These are phyloP conservation scores for Triplophysa yarkandensis DNA, from an alignment of 2,797 vertebrate genomes.

Conservation along the genomic window DNA sequence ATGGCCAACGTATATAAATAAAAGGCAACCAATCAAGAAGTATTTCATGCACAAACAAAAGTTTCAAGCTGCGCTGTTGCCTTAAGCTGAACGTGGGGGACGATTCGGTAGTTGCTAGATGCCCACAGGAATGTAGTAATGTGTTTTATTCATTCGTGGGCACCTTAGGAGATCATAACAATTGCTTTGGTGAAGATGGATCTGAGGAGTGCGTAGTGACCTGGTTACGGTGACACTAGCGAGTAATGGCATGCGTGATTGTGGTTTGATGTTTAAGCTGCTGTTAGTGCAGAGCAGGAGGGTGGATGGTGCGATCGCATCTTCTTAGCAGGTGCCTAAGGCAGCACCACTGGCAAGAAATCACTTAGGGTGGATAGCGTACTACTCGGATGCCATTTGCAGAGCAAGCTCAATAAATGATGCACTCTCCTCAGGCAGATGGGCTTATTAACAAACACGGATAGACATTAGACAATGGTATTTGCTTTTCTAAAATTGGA, in stretches of 20 bases:
- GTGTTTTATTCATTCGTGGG: slow-evolving; percentile 43
- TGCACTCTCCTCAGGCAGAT: slow-evolving; percentile 18
- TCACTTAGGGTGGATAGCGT: slow-evolving; percentile 41
- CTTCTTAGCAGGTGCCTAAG: slow-evolving; percentile 51
- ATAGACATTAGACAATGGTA: slow-evolving; percentile 24
- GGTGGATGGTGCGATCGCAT: slow-evolving; percentile 32
- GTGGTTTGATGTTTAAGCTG: slow-evolving; percentile 50
- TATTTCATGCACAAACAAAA: slow-evolving; percentile 23
- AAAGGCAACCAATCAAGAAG: too few species aligned
- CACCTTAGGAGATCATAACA: slow-evolving; percentile 46
- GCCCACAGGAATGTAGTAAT: slow-evolving; percentile 46
- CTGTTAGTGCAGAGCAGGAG: slow-evolving; percentile 19
- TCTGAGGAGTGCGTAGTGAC: slow-evolving; percentile 51
- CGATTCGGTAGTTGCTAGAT: slow-evolving; percentile 42
- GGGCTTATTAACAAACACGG: slow-evolving; percentile 36
- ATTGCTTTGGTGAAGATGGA: slow-evolving; percentile 19
- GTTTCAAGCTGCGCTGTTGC: slow-evolving; percentile 17
- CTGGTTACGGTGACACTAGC: slow-evolving; percentile 48
- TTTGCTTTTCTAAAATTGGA: slow-evolving; percentile 26
- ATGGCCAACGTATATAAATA: slow-evolving; percentile 11
- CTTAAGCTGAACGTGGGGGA: not conserved
- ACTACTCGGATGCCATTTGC: slow-evolving; percentile 32
- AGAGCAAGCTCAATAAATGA: slow-evolving; percentile 34
- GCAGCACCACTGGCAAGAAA: slow-evolving; percentile 45
- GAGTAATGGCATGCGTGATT: slow-evolving; percentile 40